A percentile compares a stretch with the other conserved stretches of the same genome.
Conservation (phyloP, 2,888 invertebrate genomes). For the Busseola fusca region DNA sequence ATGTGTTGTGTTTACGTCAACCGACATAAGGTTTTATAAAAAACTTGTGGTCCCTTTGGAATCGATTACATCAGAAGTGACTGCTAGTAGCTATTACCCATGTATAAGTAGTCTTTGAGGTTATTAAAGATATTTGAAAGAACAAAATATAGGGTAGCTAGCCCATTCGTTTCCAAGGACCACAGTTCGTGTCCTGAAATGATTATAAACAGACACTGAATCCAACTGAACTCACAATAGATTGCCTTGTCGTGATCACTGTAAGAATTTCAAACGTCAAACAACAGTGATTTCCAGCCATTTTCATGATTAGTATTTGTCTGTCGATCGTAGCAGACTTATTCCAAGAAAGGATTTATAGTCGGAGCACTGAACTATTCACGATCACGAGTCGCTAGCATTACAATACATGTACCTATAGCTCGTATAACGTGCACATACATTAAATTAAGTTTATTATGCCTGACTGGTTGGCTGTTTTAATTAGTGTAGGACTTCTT, state of each 20-base stretch:
- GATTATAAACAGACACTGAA: conserved; percentile 28
- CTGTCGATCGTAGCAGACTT: conserved; percentile 50
- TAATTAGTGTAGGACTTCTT: conserved; percentile 51
- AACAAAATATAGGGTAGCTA: background rate
- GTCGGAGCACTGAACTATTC: conserved; percentile 58
- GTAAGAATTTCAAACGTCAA: conserved; percentile 57
- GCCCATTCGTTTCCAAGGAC: background rate
- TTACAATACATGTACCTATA: conserved; percentile 21
- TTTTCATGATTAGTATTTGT: conserved; percentile 60
- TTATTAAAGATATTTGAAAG: background rate
- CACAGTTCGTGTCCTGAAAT: conserved; percentile 35
- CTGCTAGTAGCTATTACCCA: background rate
- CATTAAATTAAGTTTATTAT: conserved; percentile 48
- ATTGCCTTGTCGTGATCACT: conserved; percentile 54
- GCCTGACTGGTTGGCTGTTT: conserved; percentile 47
- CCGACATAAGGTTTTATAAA: background rate
- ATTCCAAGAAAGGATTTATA: conserved; percentile 59
- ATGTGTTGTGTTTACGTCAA: background rate
- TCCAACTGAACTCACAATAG: conserved; percentile 29
- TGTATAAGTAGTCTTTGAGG: background rate
- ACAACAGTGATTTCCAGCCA: conserved; percentile 56
- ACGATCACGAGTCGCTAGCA: conserved; percentile 53
- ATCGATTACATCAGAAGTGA: background rate
- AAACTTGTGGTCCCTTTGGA: background rate
- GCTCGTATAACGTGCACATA: conserved; percentile 14